Base-by-base conservation (phyloP, 35 echinoderm and acorn worm species). In the Stichopus chloronotus region DNA sequence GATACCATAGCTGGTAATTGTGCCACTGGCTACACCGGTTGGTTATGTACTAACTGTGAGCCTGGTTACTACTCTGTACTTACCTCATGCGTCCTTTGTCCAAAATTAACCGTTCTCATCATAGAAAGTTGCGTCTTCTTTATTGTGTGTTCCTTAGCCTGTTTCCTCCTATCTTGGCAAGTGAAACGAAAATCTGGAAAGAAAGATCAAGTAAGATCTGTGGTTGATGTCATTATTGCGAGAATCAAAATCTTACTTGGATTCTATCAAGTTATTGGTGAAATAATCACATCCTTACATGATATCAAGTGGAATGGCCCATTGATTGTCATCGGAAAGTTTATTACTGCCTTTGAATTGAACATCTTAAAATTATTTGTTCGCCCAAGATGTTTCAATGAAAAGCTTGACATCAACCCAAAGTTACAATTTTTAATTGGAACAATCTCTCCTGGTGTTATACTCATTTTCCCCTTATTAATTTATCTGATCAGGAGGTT, bases 231-330 rank as follows among this genome's bases (percentile, higher is more conserved):
- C 7, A 61, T 94, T 10, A 65, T 94, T 20, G 58, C 93, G 16
- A 61, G 92, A 63, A 13, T 22, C 21, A 93, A 93, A 81, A 93
- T 93, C 22, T 12, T 93, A 23, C 57, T 93, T 24, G 81, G 81
- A 53, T 93, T 84, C 74, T 93, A 86, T n/a, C 92, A 93, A 56
- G 79, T 93, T 16, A 59, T 63, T 82, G 92, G 92, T 5, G 92
- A 82, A 65, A 52, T 93, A 43, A 74, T 86, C 19, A 63, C 92
- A 8, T 82, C 79, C 14, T 65, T 93, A 59, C 79, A 93, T 74
- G 77, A 93, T 13, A 84, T 86, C 76, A 57, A 59, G 17, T 93
- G 92, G 92, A 79, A 79, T 6, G 22, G 43, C 8, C 12, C 58
- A 23, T 25, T 93, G 19, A 19, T 63, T 1, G 53, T 69, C 14